Evolutionary conservation across 2,888 invertebrate genomes (phyloP).

Genomic region (Drosophila leonis): DNA sequence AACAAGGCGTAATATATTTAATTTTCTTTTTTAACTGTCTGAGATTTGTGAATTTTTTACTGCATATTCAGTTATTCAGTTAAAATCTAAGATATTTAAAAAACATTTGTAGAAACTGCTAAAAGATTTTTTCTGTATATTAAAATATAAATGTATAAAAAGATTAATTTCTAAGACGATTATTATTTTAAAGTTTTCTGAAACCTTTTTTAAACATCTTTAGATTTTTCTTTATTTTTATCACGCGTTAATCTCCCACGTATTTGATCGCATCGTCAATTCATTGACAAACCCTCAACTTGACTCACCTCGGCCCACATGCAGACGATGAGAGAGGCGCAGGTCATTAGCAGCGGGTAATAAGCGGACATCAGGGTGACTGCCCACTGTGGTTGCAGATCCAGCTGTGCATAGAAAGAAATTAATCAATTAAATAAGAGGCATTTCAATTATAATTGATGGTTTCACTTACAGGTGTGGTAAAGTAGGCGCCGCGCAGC

Average conservation of each 20-base stretch:
- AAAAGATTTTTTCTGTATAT: no score
- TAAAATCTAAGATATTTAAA: background rate
- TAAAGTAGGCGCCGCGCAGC: slow-evolving; percentile 95
- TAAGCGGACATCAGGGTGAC: slow-evolving; percentile 94
- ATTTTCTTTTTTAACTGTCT: background rate
- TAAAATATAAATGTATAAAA: no score
- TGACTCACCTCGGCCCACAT: slow-evolving; percentile 96
- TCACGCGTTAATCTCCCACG: background rate
- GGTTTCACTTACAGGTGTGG: slow-evolving; percentile 91
- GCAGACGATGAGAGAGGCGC: slow-evolving; percentile 95
- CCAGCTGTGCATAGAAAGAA: slow-evolving; percentile 87
- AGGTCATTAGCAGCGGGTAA: slow-evolving; percentile 95
- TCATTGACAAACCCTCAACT: slow-evolving; percentile 69
- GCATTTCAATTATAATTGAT: fast-evolving
- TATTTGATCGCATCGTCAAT: background rate
- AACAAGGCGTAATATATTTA: background rate
- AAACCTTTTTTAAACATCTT: background rate
- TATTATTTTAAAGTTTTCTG: no score
- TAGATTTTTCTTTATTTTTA: background rate
- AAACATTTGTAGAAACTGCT: background rate
- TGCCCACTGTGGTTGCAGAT: slow-evolving; percentile 93
- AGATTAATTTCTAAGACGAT: no score
- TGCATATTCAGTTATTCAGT: background rate
- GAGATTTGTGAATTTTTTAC: background rate
- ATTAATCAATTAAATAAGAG: background rate